Evolutionary conservation across 37 sponge, comb jelly and placozoan species (phyloP).

Genomic region (Spongia lamella): DNA sequence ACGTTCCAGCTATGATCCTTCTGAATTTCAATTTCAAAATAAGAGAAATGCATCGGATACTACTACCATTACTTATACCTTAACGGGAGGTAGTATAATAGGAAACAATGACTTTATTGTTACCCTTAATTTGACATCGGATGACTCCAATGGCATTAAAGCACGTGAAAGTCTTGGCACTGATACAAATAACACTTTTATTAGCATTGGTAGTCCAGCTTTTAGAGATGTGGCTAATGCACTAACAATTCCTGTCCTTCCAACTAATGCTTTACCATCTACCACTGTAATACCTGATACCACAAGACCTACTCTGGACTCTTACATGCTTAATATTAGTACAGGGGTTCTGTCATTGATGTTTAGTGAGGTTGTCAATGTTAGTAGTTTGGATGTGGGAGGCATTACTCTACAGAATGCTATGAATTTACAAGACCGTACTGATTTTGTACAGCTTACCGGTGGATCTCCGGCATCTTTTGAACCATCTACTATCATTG

Average conservation of each 20-base stretch:
- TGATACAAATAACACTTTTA: conserved; percentile 60
- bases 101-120: conserved; percentile 54
- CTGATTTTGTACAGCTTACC: conserved; percentile 23
- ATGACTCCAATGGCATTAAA: conserved; percentile 66
- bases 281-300: conserved; percentile 46
- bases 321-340: conserved; percentile 74
- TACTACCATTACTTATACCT: conserved; percentile 12
- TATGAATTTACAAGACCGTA: background rate
- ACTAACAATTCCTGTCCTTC: conserved; percentile 40
- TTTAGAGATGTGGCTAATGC: conserved; percentile 53
- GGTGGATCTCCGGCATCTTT: conserved; percentile 51
- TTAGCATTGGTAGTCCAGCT: conserved; percentile 55
- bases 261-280: conserved; percentile 57
- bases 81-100: conserved; percentile 29
- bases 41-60: conserved; percentile 10
- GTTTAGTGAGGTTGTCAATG: conserved; percentile 81
- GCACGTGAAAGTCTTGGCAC: conserved; percentile 48
- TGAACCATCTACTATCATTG: conserved; percentile 49
- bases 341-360: conserved; percentile 55
- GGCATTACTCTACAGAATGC: conserved; percentile 56
- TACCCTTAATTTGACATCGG: conserved; percentile 26
- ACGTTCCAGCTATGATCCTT: conserved; percentile 23
- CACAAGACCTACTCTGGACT: conserved; percentile 40
- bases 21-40: conserved; percentile 68
- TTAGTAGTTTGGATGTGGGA: conserved; percentile 42